Percentiles rank a stretch among this genome's conserved stretches.
Evolutionary conservation across 2,888 invertebrate species (phyloP).

Genomic region (Acanthoscelides obtectus): DNA sequence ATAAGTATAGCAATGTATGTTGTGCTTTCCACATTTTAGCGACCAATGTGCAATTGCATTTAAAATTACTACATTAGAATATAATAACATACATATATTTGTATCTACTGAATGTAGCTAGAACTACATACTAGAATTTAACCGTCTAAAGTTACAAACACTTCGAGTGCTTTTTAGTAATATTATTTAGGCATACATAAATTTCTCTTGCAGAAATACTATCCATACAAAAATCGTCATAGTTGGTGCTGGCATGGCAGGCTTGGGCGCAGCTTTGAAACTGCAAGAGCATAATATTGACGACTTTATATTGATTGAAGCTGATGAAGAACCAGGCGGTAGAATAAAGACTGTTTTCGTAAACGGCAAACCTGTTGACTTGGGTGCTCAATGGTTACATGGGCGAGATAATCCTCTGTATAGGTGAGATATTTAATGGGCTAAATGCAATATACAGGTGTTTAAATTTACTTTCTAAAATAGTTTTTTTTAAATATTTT

Average conservation of each 20-base stretch:
- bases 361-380: conserved; percentile 49
- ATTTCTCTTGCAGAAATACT: neutral
- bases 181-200: neutral
- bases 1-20: no score
- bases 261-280: conserved; percentile 54
- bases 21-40: no score
- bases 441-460: no score
- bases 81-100: no score
- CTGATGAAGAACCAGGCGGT: conserved; percentile 53
- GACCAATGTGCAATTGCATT: no score
- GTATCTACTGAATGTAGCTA: no score
- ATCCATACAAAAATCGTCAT: conserved; percentile 45
- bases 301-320: conserved; percentile 55
- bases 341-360: conserved; percentile 49
- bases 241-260: conserved; percentile 59
- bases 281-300: conserved; percentile 47
- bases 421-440: conserved; percentile 45
- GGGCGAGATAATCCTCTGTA: conserved; percentile 54
- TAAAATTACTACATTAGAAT: no score
- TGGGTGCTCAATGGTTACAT: conserved; percentile 63
- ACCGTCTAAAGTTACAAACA: no score
- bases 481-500: no score
- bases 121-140: no score
- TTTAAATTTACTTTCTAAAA: no score
- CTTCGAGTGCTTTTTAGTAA: no score